Evolutionary conservation across 2,797 vertebrate species (phyloP), one percentile per base, ranked within the genome.

Genomic region (Melanogrammus aeglefinus): DNA sequence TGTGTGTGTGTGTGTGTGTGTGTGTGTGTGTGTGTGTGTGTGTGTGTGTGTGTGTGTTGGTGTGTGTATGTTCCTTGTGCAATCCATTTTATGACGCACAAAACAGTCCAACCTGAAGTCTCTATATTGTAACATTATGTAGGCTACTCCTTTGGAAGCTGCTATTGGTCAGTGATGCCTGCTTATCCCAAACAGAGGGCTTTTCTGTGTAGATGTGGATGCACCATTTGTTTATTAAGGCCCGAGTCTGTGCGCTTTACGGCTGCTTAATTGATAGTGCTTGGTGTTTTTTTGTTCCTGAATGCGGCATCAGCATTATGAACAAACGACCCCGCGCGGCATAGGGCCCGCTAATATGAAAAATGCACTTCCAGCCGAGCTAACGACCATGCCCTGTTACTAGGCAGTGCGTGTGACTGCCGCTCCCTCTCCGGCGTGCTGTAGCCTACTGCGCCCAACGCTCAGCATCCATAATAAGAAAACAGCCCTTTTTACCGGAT

Each of bases 11-110:
- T 76, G 14, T 66, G 63, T 66, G 63, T 69, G 63, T 66, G 88
- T 87, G 95, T 87, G 79, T 76, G 14, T 66, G 63, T 66, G 63
- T 69, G 63, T 66, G 88, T 87, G 95, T 87, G 79, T 76, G 14
- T 66, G 63, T 66, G 63, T 69, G 63, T 66, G 88, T 87, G 95
- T 87, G 79, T 76, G 14, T 66, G 63, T 66, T n/a, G n/a, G 63
- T 69, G 63, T 66, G 76, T n/a, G 57, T 18, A 5, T 63, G 57
- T 24, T 63, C n/a, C 57, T 24, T n/a, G 21, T 63, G 2, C 57
- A 6, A 63, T 63, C 21, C 57, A n/a, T 12, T n/a, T 63, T 39
- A 39, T 39, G 9, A 39, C 6, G 18, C 14, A 57, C 69, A 33
- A 14, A 14, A 31, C 69, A 71, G 69, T 12, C 69, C 27, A 18